Conservation (phyloP, 2,888 invertebrate species). For the Pilophorus perplexus region DNA sequence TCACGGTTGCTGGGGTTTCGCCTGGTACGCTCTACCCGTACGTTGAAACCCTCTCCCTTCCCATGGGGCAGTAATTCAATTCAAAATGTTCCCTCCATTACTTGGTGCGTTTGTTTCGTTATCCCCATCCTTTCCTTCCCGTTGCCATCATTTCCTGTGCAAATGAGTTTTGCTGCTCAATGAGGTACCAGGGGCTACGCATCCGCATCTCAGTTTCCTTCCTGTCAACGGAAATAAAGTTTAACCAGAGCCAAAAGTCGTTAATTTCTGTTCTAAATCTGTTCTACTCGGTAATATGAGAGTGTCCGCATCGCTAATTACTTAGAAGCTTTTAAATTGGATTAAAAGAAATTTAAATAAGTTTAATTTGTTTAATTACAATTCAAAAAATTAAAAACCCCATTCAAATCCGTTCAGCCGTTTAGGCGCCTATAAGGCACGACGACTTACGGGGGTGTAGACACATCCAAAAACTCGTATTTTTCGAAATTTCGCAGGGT, state of each 20-base stretch:
- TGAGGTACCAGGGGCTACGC: background rate
- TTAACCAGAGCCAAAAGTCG: background rate
- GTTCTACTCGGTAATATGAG: too few species aligned
- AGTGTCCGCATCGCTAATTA: too few species aligned
- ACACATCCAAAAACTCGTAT: too few species aligned
- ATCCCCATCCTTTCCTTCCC: background rate
- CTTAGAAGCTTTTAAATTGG: too few species aligned
- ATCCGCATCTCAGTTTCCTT: background rate
- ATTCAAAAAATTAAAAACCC: too few species aligned
- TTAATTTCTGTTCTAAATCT: too few species aligned
- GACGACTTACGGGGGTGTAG: too few species aligned
- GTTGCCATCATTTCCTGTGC: background rate
- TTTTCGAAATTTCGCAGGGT: too few species aligned
- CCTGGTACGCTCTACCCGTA: background rate
- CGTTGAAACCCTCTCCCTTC: background rate
- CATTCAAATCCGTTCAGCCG: too few species aligned
- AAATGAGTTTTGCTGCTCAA: background rate
- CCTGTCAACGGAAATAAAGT: background rate
- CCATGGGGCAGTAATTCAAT: constrained; percentile 31
- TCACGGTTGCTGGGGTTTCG: background rate
- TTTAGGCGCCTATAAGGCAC: too few species aligned
- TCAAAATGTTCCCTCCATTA: constrained; percentile 27
- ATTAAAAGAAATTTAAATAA: too few species aligned
- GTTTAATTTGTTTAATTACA: too few species aligned
- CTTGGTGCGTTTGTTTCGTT: constrained; percentile 18